Conservation (phyloP, 2,113 vertebrate species). For the Tautogolabrus adspersus region DNA sequence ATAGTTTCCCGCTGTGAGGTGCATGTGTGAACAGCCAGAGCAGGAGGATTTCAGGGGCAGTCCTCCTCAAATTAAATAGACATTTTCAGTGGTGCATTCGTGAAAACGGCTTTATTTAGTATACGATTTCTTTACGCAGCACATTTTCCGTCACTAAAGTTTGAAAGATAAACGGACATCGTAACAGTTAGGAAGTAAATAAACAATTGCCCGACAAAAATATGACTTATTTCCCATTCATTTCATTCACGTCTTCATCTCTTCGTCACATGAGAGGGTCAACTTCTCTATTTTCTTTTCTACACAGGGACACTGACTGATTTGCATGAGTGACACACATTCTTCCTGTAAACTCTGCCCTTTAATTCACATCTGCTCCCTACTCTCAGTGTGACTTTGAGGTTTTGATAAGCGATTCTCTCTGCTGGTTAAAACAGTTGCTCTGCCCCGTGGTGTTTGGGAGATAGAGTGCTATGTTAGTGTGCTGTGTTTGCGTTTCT, state of each 20-base stretch:
- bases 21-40: too few relatives aligned
- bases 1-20: too few relatives aligned
- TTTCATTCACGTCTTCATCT: background rate
- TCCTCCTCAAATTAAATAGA: too few relatives aligned
- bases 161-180: background rate
- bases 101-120: too few relatives aligned
- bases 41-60: too few relatives aligned
- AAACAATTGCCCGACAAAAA: background rate
- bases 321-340: background rate
- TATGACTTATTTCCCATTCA: background rate
- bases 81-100: too few relatives aligned
- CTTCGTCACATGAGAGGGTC: slow-evolving; percentile 26
- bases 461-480: slow-evolving; percentile 60
- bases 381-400: background rate
- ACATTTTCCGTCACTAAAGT: background rate
- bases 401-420: slow-evolving; percentile 3
- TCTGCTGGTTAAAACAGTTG: slow-evolving; percentile 38
- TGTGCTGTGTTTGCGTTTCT: slow-evolving; percentile 71
- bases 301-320: slow-evolving; percentile 2
- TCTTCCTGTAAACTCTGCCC: slow-evolving; percentile 4
- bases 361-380: background rate
- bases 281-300: slow-evolving; percentile 25
- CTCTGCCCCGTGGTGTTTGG: slow-evolving; percentile 31
- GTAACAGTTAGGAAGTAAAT: background rate
- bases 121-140: background rate